Percentiles rank a stretch among this genome's conserved stretches.
Conservation (phyloP, 37 sponge, comb jelly and placozoan genomes). For the Eunapius fragilis region DNA sequence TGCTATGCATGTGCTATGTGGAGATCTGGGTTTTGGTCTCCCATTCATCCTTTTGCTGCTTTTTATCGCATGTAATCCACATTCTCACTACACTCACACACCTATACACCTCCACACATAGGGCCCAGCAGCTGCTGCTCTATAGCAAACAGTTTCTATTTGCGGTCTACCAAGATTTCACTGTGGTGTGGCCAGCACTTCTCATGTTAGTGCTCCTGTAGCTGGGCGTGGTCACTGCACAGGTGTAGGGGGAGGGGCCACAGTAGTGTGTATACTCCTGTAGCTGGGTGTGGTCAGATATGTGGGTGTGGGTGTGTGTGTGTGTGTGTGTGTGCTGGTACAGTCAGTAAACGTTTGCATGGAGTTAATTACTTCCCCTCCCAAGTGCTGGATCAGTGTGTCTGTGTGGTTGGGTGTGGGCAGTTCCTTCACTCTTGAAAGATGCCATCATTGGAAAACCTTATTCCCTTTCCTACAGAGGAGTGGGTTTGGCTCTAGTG, state of each 20-base stretch:
- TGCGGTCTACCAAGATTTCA: constrained; percentile 70
- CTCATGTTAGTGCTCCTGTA: constrained; percentile 67
- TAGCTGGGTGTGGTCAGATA: not conserved
- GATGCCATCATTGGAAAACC: too few species aligned
- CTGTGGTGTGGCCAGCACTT: constrained; percentile 85
- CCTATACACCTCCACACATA: constrained; percentile 16
- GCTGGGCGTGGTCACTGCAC: constrained; percentile 71
- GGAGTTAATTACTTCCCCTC: too few species aligned
- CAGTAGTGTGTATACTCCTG: too few species aligned
- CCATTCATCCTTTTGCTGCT: too few species aligned
- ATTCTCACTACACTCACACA: constrained; percentile 42
- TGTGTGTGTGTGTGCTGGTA: not conserved
- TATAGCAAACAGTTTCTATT: constrained; percentile 54
- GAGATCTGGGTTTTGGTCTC: not conserved
- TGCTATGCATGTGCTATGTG: not conserved
- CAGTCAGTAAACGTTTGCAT: not conserved
- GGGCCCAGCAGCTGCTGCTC: constrained; percentile 59
- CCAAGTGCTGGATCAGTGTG: too few species aligned
- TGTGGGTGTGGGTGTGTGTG: not conserved
- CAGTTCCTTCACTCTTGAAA: too few species aligned
- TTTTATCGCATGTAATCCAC: too few species aligned
- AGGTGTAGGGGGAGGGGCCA: too few species aligned
- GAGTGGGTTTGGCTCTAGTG: constrained; percentile 9
- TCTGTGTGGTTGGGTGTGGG: too few species aligned
- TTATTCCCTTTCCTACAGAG: not conserved